Evolutionary conservation across 2,797 vertebrate genomes (phyloP).

Genomic region (Myiothlypis coronata): DNA sequence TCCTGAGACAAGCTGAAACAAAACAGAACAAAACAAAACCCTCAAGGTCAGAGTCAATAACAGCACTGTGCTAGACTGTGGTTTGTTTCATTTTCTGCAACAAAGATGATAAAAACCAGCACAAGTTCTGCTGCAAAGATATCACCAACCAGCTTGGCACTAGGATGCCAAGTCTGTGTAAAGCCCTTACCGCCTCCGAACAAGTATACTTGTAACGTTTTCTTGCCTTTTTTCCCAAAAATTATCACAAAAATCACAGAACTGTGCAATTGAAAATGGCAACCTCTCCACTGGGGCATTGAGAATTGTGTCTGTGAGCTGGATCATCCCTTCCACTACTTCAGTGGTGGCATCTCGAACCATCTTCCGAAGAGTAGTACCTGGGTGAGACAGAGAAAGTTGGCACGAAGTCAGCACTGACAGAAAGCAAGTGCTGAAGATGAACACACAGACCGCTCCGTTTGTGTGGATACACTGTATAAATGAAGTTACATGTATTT

Average conservation of each 20-base stretch:
- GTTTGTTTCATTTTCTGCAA: neutral
- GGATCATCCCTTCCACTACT: conserved; percentile 83
- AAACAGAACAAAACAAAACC: conserved; percentile 11
- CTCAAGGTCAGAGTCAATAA: neutral
- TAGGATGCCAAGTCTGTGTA: neutral
- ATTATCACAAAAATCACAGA: neutral
- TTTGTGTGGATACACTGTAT: neutral
- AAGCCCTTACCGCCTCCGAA: neutral
- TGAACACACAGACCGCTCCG: neutral
- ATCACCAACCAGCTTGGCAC: neutral
- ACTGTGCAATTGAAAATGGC: neutral
- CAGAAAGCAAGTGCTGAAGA: neutral
- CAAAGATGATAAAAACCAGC: neutral
- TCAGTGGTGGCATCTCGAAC: conserved; percentile 82
- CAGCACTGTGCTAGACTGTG: neutral
- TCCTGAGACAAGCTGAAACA: conserved; percentile 81
- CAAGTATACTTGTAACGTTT: neutral
- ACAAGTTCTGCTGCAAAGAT: neutral
- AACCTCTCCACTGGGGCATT: conserved; percentile 82
- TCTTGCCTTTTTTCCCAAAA: neutral
- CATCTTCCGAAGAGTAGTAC: conserved; percentile 80
- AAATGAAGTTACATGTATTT: neutral
- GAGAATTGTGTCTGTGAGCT: conserved; percentile 83
- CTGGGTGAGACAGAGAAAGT: conserved; percentile 59
- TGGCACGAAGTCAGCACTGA: neutral